These are phyloP conservation scores for Selene dorsalis DNA, from an alignment of 2,797 vertebrate genomes.

Conservation along the genomic window DNA sequence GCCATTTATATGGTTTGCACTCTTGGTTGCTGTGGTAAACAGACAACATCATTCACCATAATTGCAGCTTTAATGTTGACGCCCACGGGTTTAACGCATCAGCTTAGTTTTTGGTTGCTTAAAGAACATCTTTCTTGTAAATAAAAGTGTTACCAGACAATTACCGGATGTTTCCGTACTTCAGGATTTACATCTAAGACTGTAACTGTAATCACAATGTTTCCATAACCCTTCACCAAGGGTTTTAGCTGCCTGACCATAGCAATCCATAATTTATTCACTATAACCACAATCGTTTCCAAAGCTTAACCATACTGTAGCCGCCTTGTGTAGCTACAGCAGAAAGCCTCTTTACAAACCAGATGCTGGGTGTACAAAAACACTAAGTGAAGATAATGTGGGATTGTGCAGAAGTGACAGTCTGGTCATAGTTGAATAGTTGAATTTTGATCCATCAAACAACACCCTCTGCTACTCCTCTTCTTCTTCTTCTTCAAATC, in stretches of 20 bases:
- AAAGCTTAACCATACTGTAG: no score
- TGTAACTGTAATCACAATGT: not conserved
- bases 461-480: not conserved
- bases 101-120: not conserved
- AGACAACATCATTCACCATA: not conserved
- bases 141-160: not conserved
- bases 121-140: not conserved
- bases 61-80: constrained; percentile 14
- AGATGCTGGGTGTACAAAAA: not conserved
- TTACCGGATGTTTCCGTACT: not conserved
- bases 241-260: not conserved
- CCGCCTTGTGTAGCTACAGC: not conserved
- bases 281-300: not conserved
- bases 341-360: not conserved
- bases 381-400: not conserved
- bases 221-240: not conserved
- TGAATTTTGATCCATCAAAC: not conserved
- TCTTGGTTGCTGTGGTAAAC: constrained; percentile 2
- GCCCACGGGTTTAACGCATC: not conserved
- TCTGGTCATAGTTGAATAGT: not conserved
- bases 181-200: not conserved
- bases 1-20: not conserved
- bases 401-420: not conserved
- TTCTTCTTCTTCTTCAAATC: not conserved
- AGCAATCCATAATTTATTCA: not conserved